Base-by-base conservation (phyloP, 2,888 invertebrate species). In the Tenthredo livida region DNA sequence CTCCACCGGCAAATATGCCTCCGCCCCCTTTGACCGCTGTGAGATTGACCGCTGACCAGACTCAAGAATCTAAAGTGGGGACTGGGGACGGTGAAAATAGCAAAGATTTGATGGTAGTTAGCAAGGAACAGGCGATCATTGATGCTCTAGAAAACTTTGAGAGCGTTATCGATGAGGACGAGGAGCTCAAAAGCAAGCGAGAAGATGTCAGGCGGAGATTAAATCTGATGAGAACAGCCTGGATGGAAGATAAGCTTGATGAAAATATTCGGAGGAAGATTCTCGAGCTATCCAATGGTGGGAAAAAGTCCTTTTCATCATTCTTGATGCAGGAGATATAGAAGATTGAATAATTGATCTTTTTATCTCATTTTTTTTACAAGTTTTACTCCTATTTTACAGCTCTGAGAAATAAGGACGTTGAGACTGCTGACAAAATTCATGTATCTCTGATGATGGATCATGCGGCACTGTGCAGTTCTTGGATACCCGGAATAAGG, bases 401-500 rank as follows among this genome's bases (percentile, higher is more conserved):
- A 96, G 96, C 95, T 84, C 91, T 96, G 50, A 91, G 91, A 89
- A 93, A 94, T 83, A 93, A 94, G 70, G 92, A 94, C 73, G 93
- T 94, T 2, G 93, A 91, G 17, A 93, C 92, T 90, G 95, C 95
- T 40, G 95, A 96, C 92, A 94, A 95, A 85, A 94, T 96, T 78
- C 96, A 96, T 88, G 92, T 95, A 89, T 93, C 94, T 0, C 91
- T 96, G 25, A 95, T 96, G 95, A 94, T 95, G 87, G 95, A 95
- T 86, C 94, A 96, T 93, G 94, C 95, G 0, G 94, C 94, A 86
- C 90, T 94, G 10, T 95, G 96, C 0, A 94, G 95, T 77, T 93
- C 93, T 1, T 96, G 96, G 96, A 96, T 96, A 94, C 94, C 95
- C 0, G 95, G 95, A 67, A 93, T 96, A 43, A 95, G 96, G 88